Evolutionary conservation across 2,797 vertebrate genomes (phyloP), one percentile per base, ranked within the genome.

Genomic region (Manis crassicaudata): DNA sequence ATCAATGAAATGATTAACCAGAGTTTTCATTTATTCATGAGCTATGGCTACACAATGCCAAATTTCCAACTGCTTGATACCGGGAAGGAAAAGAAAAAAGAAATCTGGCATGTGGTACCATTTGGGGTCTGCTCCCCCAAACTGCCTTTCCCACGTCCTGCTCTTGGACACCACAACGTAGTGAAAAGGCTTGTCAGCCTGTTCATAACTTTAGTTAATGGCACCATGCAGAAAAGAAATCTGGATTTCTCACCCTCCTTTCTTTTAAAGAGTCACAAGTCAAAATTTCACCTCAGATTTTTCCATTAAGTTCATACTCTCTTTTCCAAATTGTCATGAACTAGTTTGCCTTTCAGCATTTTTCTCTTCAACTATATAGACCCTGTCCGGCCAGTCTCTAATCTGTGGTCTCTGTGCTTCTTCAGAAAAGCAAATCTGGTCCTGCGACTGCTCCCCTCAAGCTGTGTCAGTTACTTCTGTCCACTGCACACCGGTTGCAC

Each of bases 1-100:
- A 96, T 93, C 90, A 93, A 60, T 93, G 90, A 87, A 95, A 93
- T 87, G 94, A 95, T 93, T 89, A 83, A 94, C 79, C 58, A 70
- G 25, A 37, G 43, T 91, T 85, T 68, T 79, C 92, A 90, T 88
- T 91, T 95, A 89, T 89, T 94, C 68, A 25, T 52, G 80, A 84
- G 17, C 29, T 46, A 18, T 35, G 60, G 56, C 85, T 40, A 81
- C 29, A 52, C 18, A 63, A 20, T 52, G 81, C 62, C 82, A 88
- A 63, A 84, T 85, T 88, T 96, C 82, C 86, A 94, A 77, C 50
- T 72, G 35, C 40, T 65, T 85, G 56, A 29, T 85, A 81, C 3
- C 56, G 40, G 7, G 43, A 72, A 86, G 43, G 82, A 86, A 58
- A 62, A 40, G 43, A 65, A 86, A 21, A 35, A 65, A 86, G 21